These are phyloP conservation scores for Onthophagus sagittarius DNA, from an alignment of 2,888 invertebrate genomes.

Conservation along the genomic window DNA sequence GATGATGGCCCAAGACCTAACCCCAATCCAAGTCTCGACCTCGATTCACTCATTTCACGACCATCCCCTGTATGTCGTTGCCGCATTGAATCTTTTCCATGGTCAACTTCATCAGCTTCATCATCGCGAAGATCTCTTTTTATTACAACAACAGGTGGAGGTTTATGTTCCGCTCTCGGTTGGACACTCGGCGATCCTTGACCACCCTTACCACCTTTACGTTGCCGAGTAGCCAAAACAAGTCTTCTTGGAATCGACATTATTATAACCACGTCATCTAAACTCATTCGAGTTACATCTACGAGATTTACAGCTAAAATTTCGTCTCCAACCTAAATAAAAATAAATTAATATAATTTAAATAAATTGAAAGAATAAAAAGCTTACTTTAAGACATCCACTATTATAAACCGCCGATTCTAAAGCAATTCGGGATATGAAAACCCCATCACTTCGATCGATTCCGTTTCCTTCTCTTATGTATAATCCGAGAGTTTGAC, in stretches of 20 bases:
- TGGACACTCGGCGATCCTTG: conserved; percentile 54
- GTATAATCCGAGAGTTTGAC: conserved; percentile 96
- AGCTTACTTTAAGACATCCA: conserved; percentile 78
- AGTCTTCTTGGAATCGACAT: conserved; percentile 98
- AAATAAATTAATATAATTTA: not conserved
- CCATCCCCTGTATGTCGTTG: conserved; percentile 68
- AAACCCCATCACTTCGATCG: conserved; percentile 92
- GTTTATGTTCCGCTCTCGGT: conserved; percentile 73
- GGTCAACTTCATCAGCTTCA: conserved; percentile 63
- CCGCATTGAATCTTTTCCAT: conserved; percentile 46
- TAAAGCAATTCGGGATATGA: conserved; percentile 93
- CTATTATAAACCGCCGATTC: conserved; percentile 97
- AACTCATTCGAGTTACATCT: conserved; percentile 94
- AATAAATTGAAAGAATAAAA: not conserved
- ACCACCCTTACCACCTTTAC: conserved; percentile 60
- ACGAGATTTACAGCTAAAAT: conserved; percentile 97
- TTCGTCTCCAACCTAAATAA: conserved; percentile 86
- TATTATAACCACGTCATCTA: conserved; percentile 98
- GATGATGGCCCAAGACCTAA: conserved; percentile 46
- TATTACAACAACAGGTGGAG: conserved; percentile 88
- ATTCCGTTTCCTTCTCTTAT: conserved; percentile 99
- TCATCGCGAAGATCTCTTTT: conserved; percentile 84
- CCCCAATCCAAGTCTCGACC: conserved; percentile 70
- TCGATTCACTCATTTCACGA: conserved; percentile 71
- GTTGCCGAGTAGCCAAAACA: conserved; percentile 87